A percentile compares a stretch with the other conserved stretches of the same genome.
These are phyloP conservation scores for Sipha flava DNA, from an alignment of 1,140 invertebrate genomes.

Conservation along the genomic window DNA sequence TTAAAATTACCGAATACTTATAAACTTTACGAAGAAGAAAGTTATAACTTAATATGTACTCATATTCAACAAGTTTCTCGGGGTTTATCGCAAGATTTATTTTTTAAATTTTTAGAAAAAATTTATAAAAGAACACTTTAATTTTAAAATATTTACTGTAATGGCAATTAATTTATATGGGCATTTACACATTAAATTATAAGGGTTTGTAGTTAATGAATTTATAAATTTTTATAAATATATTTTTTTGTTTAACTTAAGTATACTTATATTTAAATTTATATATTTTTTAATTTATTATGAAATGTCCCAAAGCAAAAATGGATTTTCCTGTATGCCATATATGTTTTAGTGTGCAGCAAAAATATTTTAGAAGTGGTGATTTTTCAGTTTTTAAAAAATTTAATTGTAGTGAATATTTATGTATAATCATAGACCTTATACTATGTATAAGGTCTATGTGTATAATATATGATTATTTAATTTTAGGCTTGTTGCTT, in stretches of 20 bases:
- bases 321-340: too few species aligned
- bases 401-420: too few species aligned
- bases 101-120: slow-evolving; percentile 72
- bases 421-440: too few species aligned
- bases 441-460: too few species aligned
- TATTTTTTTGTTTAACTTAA: not conserved
- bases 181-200: not conserved
- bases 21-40: slow-evolving; percentile 75
- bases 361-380: too few species aligned
- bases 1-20: slow-evolving; percentile 68
- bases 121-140: slow-evolving; percentile 52
- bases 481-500: too few species aligned
- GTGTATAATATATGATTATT: too few species aligned
- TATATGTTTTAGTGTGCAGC: too few species aligned
- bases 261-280: not conserved
- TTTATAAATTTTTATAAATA: not conserved
- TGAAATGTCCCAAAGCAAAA: too few species aligned
- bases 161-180: not conserved
- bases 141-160: not conserved
- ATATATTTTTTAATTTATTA: too few species aligned
- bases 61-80: slow-evolving; percentile 78
- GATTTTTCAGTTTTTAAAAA: too few species aligned
- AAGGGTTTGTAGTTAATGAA: too few species aligned
- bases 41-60: slow-evolving; percentile 68
- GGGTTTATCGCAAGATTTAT: slow-evolving; percentile 70